A percentile compares a stretch with the other conserved stretches of the same genome.
Evolutionary conservation across 2,888 invertebrate genomes (phyloP).

Genomic region (Pristionchus entomophagus): DNA sequence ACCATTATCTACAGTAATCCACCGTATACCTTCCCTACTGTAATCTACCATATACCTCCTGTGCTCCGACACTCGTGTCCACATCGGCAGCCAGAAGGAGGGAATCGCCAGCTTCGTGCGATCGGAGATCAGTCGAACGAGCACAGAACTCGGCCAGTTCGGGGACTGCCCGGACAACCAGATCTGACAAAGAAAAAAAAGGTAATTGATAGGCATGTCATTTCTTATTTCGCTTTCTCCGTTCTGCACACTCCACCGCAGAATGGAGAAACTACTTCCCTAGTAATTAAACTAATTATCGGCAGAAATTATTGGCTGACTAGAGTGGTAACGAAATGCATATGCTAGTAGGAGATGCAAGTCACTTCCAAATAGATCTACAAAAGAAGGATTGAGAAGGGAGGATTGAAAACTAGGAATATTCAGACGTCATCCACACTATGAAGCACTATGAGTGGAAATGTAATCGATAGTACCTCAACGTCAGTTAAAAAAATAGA

Average conservation of each 20-base stretch:
- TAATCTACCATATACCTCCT: slow-evolving; percentile 27
- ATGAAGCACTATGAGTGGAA: too few relatives aligned
- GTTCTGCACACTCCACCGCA: background rate
- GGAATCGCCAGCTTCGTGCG: slow-evolving; percentile 53
- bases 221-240: background rate
- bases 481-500: too few relatives aligned
- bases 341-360: too few relatives aligned
- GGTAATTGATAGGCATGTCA: background rate
- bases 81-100: slow-evolving; percentile 53
- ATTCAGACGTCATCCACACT: too few relatives aligned
- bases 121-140: background rate
- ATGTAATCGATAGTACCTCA: too few relatives aligned
- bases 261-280: too few relatives aligned
- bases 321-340: too few relatives aligned
- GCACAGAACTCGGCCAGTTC: slow-evolving; percentile 85
- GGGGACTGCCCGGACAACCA: slow-evolving; percentile 89
- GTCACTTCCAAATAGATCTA: too few relatives aligned
- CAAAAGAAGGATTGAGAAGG: too few relatives aligned
- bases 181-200: slow-evolving; percentile 46
- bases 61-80: slow-evolving; percentile 50
- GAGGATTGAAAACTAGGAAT: too few relatives aligned
- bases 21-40: background rate
- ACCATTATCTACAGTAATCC: background rate
- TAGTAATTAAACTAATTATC: too few relatives aligned
- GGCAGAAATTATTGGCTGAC: too few relatives aligned